Evolutionary conservation across 2,888 invertebrate genomes (phyloP).

Genomic region (Aphidius colemani): DNA sequence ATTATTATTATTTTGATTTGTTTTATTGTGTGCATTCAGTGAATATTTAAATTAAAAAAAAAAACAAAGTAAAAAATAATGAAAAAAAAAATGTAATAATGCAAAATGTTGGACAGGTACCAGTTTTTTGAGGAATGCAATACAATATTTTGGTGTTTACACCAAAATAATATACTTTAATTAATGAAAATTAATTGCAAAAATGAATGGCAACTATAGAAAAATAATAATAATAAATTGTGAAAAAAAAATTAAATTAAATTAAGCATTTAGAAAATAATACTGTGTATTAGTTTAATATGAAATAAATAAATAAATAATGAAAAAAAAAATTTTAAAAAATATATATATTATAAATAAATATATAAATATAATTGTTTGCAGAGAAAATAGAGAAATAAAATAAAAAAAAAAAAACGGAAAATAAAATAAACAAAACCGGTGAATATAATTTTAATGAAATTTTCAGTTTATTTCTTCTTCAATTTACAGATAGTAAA

Average conservation of each 20-base stretch:
- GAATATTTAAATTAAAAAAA: slow-evolving; percentile 10
- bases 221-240: slow-evolving; percentile 17
- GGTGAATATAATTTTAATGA: too few species aligned
- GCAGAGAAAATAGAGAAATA: not conserved
- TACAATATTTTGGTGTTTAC: slow-evolving; percentile 41
- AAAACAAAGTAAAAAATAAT: slow-evolving; percentile 2
- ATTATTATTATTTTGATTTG: not conserved
- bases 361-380: too few species aligned
- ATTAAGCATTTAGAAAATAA: slow-evolving; percentile 39
- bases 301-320: slow-evolving; percentile 38
- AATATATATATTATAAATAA: slow-evolving; percentile 45
- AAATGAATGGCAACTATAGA: slow-evolving; percentile 31
- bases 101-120: not conserved
- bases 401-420: not conserved
- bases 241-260: slow-evolving; percentile 9
- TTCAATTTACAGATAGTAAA: too few species aligned
- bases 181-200: slow-evolving; percentile 32
- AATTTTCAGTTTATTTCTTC: too few species aligned
- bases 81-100: not conserved
- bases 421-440: not conserved
- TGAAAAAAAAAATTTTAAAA: slow-evolving; percentile 32
- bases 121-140: slow-evolving; percentile 27
- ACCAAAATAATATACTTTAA: slow-evolving; percentile 52
- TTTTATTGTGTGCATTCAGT: slow-evolving; percentile 26
- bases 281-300: slow-evolving; percentile 37